phyloP scores from a whole-genome alignment of 2,888 invertebrate genomes.

The Leptopilina myrica region DNA sequence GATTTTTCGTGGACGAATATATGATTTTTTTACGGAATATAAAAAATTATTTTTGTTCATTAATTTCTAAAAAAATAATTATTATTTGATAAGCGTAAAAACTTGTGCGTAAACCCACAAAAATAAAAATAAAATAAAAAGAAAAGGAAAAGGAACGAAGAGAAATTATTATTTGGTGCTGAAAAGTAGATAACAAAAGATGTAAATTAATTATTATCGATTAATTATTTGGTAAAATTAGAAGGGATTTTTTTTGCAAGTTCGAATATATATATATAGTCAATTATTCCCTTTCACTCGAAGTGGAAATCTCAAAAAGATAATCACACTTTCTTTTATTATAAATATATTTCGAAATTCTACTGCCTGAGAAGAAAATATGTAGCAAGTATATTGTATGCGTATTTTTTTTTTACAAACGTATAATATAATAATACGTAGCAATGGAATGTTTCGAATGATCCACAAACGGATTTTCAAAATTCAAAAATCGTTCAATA shows the following conservation, averaged over 20 bases:
- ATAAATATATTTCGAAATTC: slow-evolving; percentile 36
- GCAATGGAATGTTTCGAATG: slow-evolving; percentile 33
- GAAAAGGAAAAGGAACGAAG: not conserved
- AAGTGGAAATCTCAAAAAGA: slow-evolving; percentile 27
- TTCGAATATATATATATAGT: not conserved
- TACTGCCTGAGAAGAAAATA: slow-evolving; percentile 39
- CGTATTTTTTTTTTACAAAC: slow-evolving; percentile 34
- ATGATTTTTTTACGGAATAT: slow-evolving; percentile 3
- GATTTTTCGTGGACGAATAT: slow-evolving; percentile 31
- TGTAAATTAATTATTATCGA: too few species aligned
- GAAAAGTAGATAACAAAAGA: too few species aligned
- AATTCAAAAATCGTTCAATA: not conserved
- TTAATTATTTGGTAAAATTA: too few species aligned
- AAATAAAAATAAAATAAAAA: not conserved
- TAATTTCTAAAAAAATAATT: too few species aligned
- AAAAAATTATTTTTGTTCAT: not conserved
- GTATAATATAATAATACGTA: slow-evolving; percentile 30
- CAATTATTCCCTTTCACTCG: not conserved
- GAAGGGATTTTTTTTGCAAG: not conserved
- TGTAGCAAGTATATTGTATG: slow-evolving; percentile 28
- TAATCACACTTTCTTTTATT: slow-evolving; percentile 31
- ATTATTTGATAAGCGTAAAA: too few species aligned
- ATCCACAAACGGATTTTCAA: slow-evolving; percentile 24
- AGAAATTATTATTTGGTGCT: too few species aligned
- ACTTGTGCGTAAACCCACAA: too few species aligned